Conservation (phyloP, 2,888 invertebrate genomes). For the Alsophila aescularia region DNA sequence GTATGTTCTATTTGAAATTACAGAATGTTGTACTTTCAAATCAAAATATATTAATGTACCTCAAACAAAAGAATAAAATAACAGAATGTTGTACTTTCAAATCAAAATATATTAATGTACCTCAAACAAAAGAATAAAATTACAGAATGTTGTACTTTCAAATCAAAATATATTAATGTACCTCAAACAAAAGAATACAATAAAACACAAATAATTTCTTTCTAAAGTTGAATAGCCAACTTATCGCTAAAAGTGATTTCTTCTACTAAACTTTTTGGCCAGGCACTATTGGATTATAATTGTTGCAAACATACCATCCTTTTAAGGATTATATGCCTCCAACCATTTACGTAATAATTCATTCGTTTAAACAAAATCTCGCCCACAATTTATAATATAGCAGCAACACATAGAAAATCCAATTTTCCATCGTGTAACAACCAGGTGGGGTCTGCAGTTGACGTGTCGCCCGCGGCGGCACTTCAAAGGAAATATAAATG, state of each 20-base stretch:
- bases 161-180: too few species aligned
- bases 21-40: not conserved
- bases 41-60: too few species aligned
- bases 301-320: too few species aligned
- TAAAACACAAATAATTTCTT: too few species aligned
- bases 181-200: too few species aligned
- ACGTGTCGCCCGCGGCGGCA: conserved; percentile 74
- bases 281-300: too few species aligned
- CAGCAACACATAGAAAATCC: conserved; percentile 43
- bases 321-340: not conserved
- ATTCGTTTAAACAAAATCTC: conserved; percentile 1
- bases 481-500: conserved; percentile 81
- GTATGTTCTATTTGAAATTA: not conserved
- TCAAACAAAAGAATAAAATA: too few species aligned
- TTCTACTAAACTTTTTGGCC: too few species aligned
- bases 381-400: conserved; percentile 4
- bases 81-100: not conserved
- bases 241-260: too few species aligned
- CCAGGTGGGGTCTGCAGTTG: conserved; percentile 75
- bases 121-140: not conserved
- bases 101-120: too few species aligned
- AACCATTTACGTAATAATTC: not conserved
- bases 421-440: conserved; percentile 67
- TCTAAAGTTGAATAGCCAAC: too few species aligned
- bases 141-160: not conserved